Evolutionary conservation across 2,113 vertebrate species (phyloP).

Genomic region (Macquaria ambigua): DNA sequence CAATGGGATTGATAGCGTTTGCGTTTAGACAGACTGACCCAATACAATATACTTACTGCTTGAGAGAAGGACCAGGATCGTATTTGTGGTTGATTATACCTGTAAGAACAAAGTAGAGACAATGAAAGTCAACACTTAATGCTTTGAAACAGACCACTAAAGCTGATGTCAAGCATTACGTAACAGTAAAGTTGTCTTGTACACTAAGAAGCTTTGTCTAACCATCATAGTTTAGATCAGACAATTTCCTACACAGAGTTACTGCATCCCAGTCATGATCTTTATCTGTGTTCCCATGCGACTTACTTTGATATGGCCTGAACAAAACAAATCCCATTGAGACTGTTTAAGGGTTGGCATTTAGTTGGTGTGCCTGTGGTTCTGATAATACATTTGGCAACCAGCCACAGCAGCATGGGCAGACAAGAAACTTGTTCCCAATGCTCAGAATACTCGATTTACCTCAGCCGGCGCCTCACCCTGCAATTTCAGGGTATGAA

Average conservation of each 20-base stretch:
- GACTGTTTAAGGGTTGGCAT: conserved; percentile 29
- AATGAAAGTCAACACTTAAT: conserved; percentile 14
- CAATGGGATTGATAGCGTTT: neutral
- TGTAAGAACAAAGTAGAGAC: conserved; percentile 65
- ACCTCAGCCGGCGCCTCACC: conserved; percentile 59
- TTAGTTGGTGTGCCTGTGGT: conserved; percentile 29
- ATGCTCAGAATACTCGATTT: conserved; percentile 60
- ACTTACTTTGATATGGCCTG: conserved; percentile 51
- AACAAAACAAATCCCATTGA: conserved; percentile 29
- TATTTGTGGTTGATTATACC: conserved; percentile 81
- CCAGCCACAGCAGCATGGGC: conserved; percentile 40
- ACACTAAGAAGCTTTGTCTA: neutral
- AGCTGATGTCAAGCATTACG: neutral
- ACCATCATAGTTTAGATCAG: conserved; percentile 13
- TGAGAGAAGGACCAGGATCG: conserved; percentile 88
- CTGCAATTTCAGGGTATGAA: conserved; percentile 67
- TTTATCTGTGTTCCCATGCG: conserved; percentile 37
- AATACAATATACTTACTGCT: conserved; percentile 80
- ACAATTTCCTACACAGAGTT: conserved; percentile 44
- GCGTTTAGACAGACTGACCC: neutral
- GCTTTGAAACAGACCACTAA: conserved; percentile 11
- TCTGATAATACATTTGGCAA: conserved; percentile 64
- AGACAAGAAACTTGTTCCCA: conserved; percentile 43
- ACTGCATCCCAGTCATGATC: conserved; percentile 52
- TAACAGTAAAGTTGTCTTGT: neutral